Base-by-base conservation (phyloP, 23 tunicate species). In the Clavelina lepadiformis region DNA sequence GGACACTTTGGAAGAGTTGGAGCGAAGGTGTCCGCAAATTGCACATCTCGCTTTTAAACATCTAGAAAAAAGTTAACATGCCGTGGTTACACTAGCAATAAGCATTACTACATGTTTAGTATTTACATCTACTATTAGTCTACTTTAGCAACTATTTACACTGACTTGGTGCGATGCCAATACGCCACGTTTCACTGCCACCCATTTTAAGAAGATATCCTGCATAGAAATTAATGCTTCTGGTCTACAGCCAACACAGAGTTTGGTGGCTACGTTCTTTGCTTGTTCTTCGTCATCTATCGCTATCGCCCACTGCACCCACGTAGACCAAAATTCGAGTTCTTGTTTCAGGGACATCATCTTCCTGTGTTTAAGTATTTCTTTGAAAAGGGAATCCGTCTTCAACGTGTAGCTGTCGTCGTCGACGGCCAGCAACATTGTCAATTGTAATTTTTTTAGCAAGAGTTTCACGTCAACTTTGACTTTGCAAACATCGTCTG, bases 311-410 rank as follows among this genome's bases (percentile, higher is more conserved):
- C 53, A 72, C 41, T 63, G 56, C 69, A 79, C 27, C 86, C 86
- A 87, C 37, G 68, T 28, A 4, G 49, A 31, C 82, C 87, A 80
- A 52, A 87, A 80, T 35, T 6, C 15, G 19, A 29, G 21, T 61
- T 58, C 28, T n/a, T 51, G 56, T 0, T 50, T 31, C 0, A 2
- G 25, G 2, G 73, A 52, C 73, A 65, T 76, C 20, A 3, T 3
- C 11, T 52, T 5, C 5, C 26, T 27, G 47, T 15, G 19, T 37
- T 65, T 28, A 13, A 21, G 51, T 13, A 65, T 60, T 3, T 32
- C 13, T 13, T 35, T 11, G 27, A 45, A 66, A 22, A 66, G 35
- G 20, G 7, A 6, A 27, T 66, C 72, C 8, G 72, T 3, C 6
- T 46, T 46, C 7, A 7, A 18, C 57, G 30, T 13, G 7, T 46